phyloP scores from a whole-genome alignment of 2,797 vertebrate species.

The Melanotaenia nigrans region DNA sequence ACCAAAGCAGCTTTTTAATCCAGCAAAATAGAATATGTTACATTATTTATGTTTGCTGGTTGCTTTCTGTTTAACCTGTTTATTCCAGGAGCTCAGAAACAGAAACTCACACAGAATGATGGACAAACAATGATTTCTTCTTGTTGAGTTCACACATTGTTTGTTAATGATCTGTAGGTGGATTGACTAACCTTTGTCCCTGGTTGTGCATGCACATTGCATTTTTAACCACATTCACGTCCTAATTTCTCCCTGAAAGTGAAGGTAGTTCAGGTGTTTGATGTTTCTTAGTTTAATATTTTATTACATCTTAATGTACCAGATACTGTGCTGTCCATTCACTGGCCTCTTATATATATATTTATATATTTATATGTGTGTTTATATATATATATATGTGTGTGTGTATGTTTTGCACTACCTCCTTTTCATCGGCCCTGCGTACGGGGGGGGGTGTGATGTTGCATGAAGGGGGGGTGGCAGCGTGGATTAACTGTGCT shows the following conservation, averaged over 20 bases:
- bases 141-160: not conserved
- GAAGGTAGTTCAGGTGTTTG: too few relatives aligned
- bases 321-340: too few relatives aligned
- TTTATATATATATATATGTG: not conserved
- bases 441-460: conserved; percentile 5
- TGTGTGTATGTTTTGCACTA: conserved; percentile 36
- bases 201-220: too few relatives aligned
- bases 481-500: conserved; percentile 80
- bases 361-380: too few relatives aligned
- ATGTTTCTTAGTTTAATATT: not conserved
- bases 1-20: conserved; percentile 35
- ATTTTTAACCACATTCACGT: too few relatives aligned
- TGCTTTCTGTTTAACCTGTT: not conserved
- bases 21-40: too few relatives aligned
- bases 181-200: not conserved
- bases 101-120: not conserved
- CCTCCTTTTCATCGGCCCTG: conserved; percentile 50
- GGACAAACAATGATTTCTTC: not conserved
- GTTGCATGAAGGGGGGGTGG: conserved; percentile 37
- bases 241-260: too few relatives aligned
- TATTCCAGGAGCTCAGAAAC: not conserved
- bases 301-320: not conserved
- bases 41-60: conserved; percentile 1
- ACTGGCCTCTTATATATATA: too few relatives aligned
- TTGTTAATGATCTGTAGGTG: not conserved